Evolutionary conservation across 1,140 invertebrate genomes (phyloP).

Genomic region (Solenopsis fugax): DNA sequence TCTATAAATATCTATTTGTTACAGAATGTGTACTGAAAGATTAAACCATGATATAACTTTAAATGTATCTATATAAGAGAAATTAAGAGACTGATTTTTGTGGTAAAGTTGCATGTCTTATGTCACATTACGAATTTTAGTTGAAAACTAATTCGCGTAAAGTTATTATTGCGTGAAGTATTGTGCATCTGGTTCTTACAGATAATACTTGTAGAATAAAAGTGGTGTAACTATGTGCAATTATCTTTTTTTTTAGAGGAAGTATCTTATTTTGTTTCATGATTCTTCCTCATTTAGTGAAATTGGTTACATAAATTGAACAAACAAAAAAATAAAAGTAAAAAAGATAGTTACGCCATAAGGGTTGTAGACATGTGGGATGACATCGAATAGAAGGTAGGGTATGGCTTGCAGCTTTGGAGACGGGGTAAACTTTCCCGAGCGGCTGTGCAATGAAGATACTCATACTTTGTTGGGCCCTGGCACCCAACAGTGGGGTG

Average conservation of each 20-base stretch:
- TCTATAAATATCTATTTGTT: conserved; percentile 20
- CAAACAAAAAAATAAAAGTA: background rate
- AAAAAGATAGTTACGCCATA: conserved; percentile 72
- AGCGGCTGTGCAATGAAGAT: conserved; percentile 93
- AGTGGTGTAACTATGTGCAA: conserved; percentile 77
- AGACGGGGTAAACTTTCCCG: conserved; percentile 94
- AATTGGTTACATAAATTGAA: conserved; percentile 17
- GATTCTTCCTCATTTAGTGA: background rate
- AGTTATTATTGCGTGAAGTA: conserved; percentile 76
- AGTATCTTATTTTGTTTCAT: background rate
- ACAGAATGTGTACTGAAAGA: background rate
- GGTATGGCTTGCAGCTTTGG: conserved; percentile 91
- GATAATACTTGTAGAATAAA: conserved; percentile 72
- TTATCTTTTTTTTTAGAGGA: conserved; percentile 1
- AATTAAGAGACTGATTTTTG: conserved; percentile 46
- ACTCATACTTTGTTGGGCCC: conserved; percentile 91
- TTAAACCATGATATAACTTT: background rate
- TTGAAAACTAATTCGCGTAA: conserved; percentile 49
- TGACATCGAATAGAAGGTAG: conserved; percentile 80
- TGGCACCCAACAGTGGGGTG: conserved; percentile 86
- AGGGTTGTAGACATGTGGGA: conserved; percentile 61
- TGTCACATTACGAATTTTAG: conserved; percentile 1
- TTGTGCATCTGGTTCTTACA: conserved; percentile 86
- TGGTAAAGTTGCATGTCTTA: conserved; percentile 60
- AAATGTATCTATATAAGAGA: background rate